Evolutionary conservation across 2,888 invertebrate species (phyloP).

Genomic region (Subacronicta megacephala): DNA sequence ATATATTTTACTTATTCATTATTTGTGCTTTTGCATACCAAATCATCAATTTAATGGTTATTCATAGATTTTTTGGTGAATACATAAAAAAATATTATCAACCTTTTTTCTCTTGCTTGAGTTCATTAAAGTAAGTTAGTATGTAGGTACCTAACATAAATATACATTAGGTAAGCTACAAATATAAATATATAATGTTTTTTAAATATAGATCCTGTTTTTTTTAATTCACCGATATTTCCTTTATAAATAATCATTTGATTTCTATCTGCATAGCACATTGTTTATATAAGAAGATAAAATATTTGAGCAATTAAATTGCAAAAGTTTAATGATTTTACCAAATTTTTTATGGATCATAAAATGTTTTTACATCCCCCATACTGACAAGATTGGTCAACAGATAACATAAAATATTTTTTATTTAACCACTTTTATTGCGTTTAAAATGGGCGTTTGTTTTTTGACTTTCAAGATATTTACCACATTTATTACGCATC

Average conservation of each 20-base stretch:
- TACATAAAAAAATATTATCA: not conserved
- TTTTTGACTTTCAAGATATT: conserved; percentile 36
- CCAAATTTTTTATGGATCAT: conserved; percentile 62
- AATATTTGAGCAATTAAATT: conserved; percentile 52
- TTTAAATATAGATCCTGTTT: no score
- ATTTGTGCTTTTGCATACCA: no score
- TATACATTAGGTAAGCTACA: no score
- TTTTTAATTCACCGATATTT: not conserved
- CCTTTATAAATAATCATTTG: conserved; percentile 21
- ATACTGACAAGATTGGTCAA: conserved; percentile 51
- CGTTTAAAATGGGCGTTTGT: conserved; percentile 47
- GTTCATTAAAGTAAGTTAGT: no score
- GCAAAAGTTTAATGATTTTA: conserved; percentile 58
- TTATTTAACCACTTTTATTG: conserved; percentile 59
- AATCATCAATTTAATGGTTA: no score
- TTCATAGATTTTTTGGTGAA: not conserved
- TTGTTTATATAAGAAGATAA: conserved; percentile 27
- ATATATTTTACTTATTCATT: no score
- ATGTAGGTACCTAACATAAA: not conserved
- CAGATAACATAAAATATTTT: conserved; percentile 60
- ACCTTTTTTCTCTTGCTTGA: no score
- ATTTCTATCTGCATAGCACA: conserved; percentile 22
- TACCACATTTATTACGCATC: not conserved
- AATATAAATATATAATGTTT: no score
- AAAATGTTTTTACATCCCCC: conserved; percentile 56